Conservation (phyloP, 2,113 vertebrate genomes). For the Eulemur rufifrons region DNA sequence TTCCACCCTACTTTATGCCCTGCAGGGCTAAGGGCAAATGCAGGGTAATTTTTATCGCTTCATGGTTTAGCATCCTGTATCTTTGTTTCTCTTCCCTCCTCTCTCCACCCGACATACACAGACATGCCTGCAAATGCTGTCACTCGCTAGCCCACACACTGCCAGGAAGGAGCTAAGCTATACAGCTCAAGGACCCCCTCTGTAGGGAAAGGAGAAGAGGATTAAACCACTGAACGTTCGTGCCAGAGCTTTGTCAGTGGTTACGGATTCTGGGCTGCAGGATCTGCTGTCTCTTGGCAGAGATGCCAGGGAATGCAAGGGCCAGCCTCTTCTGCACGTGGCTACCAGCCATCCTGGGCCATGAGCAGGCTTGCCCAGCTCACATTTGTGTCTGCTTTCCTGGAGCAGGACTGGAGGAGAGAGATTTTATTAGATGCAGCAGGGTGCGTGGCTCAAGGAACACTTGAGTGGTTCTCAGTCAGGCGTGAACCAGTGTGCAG, state of each 20-base stretch:
- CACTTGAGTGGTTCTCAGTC: constrained; percentile 74
- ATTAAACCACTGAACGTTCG: neutral
- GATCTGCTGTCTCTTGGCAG: neutral
- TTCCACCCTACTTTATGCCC: neutral
- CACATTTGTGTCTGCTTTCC: neutral
- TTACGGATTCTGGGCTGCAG: neutral
- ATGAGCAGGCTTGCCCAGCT: neutral
- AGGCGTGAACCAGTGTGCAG: constrained; percentile 62
- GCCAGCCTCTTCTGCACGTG: neutral
- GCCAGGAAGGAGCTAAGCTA: neutral
- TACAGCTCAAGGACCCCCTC: neutral
- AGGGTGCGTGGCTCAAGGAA: constrained; percentile 50
- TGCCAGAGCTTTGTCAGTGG: neutral
- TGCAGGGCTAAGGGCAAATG: neutral
- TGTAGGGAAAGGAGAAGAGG: neutral
- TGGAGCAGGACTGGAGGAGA: neutral
- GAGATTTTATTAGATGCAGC: constrained; percentile 67
- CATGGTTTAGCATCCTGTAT: neutral
- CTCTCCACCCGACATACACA: neutral
- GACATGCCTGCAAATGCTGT: neutral
- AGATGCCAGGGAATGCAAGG: neutral
- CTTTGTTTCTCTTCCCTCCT: neutral
- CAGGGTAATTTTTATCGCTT: neutral
- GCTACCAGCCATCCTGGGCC: neutral
- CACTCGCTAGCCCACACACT: neutral